phyloP scores from a whole-genome alignment of 2,888 invertebrate genomes.

The Nomada flava region DNA sequence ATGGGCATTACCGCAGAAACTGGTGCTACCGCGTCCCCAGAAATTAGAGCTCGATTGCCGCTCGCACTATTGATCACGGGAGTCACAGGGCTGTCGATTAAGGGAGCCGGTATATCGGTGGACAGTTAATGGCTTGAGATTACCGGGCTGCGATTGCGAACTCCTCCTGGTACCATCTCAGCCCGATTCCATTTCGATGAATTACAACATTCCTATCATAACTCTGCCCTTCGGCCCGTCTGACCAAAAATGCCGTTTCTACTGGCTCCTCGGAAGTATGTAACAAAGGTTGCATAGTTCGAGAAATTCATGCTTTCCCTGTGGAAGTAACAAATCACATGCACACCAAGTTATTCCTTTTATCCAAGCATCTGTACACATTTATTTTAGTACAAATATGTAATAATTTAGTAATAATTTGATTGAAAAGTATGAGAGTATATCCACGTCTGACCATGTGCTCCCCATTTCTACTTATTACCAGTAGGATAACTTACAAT shows the following conservation, averaged over 20 bases:
- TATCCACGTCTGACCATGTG: no score
- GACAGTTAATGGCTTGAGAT: constrained; percentile 69
- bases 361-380: no score
- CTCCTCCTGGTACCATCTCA: constrained; percentile 62
- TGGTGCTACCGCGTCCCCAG: constrained; percentile 59
- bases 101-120: constrained; percentile 60
- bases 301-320: no score
- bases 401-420: no score
- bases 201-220: constrained; percentile 62
- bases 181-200: constrained; percentile 60
- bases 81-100: constrained; percentile 66
- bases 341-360: no score
- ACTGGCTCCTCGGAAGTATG: no score
- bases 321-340: no score
- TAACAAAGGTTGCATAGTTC: no score
- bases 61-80: constrained; percentile 68
- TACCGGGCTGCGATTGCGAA: constrained; percentile 58
- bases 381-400: no score
- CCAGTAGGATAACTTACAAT: no score
- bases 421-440: no score
- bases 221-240: constrained; percentile 10
- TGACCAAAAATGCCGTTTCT: background rate
- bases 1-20: constrained; percentile 66
- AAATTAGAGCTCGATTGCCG: constrained; percentile 64
- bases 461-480: no score